These are phyloP conservation scores for Papilio polyxenes DNA, from an alignment of 1,140 invertebrate species.

Conservation along the genomic window DNA sequence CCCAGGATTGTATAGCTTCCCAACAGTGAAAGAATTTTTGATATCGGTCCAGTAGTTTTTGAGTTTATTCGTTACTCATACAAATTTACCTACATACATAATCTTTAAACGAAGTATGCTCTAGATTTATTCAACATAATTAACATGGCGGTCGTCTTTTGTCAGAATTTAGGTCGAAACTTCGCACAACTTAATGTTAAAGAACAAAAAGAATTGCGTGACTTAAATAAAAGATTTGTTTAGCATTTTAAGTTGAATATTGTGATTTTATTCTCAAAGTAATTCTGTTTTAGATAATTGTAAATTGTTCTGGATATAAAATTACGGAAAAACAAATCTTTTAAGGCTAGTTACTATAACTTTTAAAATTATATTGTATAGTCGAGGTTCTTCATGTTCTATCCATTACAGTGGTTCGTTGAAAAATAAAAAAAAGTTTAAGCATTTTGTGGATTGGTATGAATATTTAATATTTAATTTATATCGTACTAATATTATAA, in stretches of 20 bases:
- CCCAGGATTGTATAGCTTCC: too few relatives aligned
- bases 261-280: not conserved
- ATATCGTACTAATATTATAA: too few relatives aligned
- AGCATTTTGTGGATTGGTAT: too few relatives aligned
- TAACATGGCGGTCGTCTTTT: conserved; percentile 19
- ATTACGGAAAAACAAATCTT: too few relatives aligned
- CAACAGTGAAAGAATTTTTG: not conserved
- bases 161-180: conserved; percentile 8
- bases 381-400: too few relatives aligned
- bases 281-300: not conserved
- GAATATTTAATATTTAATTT: too few relatives aligned
- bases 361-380: too few relatives aligned
- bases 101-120: not conserved
- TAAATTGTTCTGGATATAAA: not conserved
- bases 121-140: conserved; percentile 1
- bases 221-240: conserved; percentile 19
- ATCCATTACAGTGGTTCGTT: too few relatives aligned
- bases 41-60: not conserved
- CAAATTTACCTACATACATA: too few relatives aligned
- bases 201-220: not conserved
- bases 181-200: conserved; percentile 13
- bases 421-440: too few relatives aligned
- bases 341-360: too few relatives aligned
- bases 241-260: not conserved
- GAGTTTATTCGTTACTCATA: not conserved